Evolutionary conservation across 2,888 invertebrate species (phyloP).

Genomic region (Phengaris alcon): DNA sequence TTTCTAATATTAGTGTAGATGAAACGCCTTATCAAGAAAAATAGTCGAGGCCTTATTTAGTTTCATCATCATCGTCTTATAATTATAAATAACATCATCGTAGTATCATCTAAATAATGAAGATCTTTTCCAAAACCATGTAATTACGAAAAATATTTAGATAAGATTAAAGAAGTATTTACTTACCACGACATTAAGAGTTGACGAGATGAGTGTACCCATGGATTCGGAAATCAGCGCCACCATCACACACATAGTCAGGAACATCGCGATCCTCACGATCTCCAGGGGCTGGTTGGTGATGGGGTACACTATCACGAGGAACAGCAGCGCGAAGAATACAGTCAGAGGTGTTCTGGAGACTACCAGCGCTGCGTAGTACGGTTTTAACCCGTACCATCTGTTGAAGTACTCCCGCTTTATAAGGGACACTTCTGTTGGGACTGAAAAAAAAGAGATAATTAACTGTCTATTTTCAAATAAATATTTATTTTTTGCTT

Average conservation of each 20-base stretch:
- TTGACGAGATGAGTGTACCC: constrained; percentile 86
- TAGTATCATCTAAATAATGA: too few species aligned
- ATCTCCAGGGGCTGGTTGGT: constrained; percentile 88
- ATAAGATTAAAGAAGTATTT: constrained; percentile 23
- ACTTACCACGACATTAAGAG: constrained; percentile 87
- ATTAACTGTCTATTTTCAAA: too few species aligned
- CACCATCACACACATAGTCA: constrained; percentile 83
- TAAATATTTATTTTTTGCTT: too few species aligned
- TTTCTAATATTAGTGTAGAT: too few species aligned
- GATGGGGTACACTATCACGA: constrained; percentile 85
- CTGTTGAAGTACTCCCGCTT: constrained; percentile 91
- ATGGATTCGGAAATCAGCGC: constrained; percentile 89
- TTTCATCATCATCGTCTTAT: too few species aligned
- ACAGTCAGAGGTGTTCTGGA: constrained; percentile 86
- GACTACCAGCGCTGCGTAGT: constrained; percentile 86
- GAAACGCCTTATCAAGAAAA: too few species aligned
- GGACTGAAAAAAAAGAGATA: constrained; percentile 83
- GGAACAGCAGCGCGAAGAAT: constrained; percentile 82
- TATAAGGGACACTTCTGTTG: constrained; percentile 85
- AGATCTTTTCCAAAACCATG: too few species aligned
- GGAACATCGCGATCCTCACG: constrained; percentile 83
- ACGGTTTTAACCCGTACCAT: constrained; percentile 90
- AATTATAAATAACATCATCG: too few species aligned
- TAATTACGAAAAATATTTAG: too few species aligned
- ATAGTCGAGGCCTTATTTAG: too few species aligned